Evolutionary conservation across 2,797 vertebrate genomes (phyloP).

Genomic region (Helostoma temminkii): DNA sequence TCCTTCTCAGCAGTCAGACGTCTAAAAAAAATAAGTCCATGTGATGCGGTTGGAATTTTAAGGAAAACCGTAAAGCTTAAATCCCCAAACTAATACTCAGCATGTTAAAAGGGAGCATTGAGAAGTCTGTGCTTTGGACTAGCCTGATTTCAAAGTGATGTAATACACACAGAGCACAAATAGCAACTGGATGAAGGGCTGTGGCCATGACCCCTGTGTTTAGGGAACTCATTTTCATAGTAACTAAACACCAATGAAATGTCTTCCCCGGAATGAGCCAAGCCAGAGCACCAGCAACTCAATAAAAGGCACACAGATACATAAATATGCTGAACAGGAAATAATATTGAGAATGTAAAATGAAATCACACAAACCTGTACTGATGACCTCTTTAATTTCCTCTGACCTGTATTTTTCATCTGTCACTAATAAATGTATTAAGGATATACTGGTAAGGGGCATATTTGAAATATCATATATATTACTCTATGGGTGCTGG

Average conservation of each 20-base stretch:
- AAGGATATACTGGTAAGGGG: slow-evolving; percentile 37
- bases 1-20: slow-evolving; percentile 55
- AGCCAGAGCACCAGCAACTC: slow-evolving; percentile 64
- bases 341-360: slow-evolving; percentile 69
- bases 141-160: slow-evolving; percentile 80
- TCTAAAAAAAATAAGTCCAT: slow-evolving; percentile 65
- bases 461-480: slow-evolving; percentile 31
- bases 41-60: slow-evolving; percentile 77
- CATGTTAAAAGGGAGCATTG: slow-evolving; percentile 74
- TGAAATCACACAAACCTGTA: slow-evolving; percentile 59
- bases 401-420: slow-evolving; percentile 64
- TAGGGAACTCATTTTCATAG: slow-evolving; percentile 78
- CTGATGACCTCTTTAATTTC: slow-evolving; percentile 69
- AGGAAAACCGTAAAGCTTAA: slow-evolving; percentile 74
- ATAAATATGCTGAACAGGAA: slow-evolving; percentile 72
- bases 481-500: slow-evolving; percentile 11
- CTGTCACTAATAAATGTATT: slow-evolving; percentile 55
- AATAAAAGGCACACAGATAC: slow-evolving; percentile 69
- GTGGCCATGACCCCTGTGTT: slow-evolving; percentile 78
- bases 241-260: slow-evolving; percentile 77
- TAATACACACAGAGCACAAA: slow-evolving; percentile 77
- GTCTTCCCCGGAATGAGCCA: slow-evolving; percentile 75
- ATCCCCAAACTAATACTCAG: slow-evolving; percentile 78
- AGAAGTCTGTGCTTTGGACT: slow-evolving; percentile 66
- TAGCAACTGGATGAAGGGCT: slow-evolving; percentile 76